Evolutionary conservation across 53 echinoderm and acorn worm species (phyloP), one percentile per base, ranked within the genome.

Genomic region (Henricia sp.): DNA sequence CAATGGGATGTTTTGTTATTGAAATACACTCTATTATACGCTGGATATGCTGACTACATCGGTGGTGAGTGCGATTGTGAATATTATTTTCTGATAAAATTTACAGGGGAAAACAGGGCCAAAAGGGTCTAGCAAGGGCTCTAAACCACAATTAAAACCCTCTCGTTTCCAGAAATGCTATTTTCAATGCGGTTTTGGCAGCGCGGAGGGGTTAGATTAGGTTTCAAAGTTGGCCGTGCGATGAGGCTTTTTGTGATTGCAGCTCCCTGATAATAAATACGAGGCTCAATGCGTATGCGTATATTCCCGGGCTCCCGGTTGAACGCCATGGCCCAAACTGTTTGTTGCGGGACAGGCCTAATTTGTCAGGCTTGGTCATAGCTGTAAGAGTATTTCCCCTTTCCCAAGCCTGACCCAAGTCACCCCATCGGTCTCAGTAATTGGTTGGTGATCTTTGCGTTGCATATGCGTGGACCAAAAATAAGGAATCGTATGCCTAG

Each of bases 21-120:
- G 63, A 93, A 93, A 93, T 93, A 50, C 58, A 71, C 53, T 76
- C 90, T 93, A 93, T 93, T 93, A 93, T 93, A 93, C 90, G 50
- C 87, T 85, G 93, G 88, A 90, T n/a, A n/a, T 72, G 90, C 89
- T 90, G 87, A 83, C 87, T 90, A 87, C 87, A 83, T 84, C 82
- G 94, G 88, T 89, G 94, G 94, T 94, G 94, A 94, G 94, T 94
- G 94, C 88, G 91, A 93, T 91, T 68, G 91, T 90, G 94, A 94
- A 94, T 94, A 91, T 91, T 94, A 94, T 94, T 94, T 94, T 94
- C 94, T 94, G 94, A 94, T 94, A 94, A 94, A 94, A 91, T 94
- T 94, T 94, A 88, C 85, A 88, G 90, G 94, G 88, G 84, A 94
- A 70, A 93, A 89, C 68, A 82, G 80, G 85, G 58, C 62, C 72